These are phyloP conservation scores for Nothobranchius kuhntae DNA, from an alignment of 2,113 vertebrate genomes.

Conservation along the genomic window DNA sequence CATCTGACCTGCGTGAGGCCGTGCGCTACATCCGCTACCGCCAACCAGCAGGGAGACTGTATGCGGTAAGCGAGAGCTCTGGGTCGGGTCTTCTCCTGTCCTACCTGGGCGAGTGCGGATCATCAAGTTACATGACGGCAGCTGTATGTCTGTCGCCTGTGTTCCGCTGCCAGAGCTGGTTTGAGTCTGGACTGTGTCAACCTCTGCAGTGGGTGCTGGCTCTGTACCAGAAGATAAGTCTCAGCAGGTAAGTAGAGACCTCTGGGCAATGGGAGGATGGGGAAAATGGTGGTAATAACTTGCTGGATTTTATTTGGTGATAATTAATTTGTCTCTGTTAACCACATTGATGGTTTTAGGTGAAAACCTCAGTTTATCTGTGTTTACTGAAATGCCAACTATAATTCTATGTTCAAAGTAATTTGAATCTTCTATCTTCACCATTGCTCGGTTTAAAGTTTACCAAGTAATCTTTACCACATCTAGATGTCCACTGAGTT, in stretches of 20 bases:
- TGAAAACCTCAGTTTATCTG: too few species aligned
- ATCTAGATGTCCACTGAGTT: too few species aligned
- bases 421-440: too few species aligned
- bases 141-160: constrained; percentile 83
- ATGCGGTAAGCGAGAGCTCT: constrained; percentile 83
- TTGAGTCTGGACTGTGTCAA: constrained; percentile 78
- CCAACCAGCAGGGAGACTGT: constrained; percentile 79
- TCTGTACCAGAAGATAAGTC: constrained; percentile 82
- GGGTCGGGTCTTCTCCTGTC: constrained; percentile 84
- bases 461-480: too few species aligned
- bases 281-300: too few species aligned
- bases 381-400: too few species aligned
- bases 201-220: constrained; percentile 74
- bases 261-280: too few species aligned
- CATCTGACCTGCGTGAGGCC: constrained; percentile 80
- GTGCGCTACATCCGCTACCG: constrained; percentile 83
- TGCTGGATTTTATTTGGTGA: too few species aligned
- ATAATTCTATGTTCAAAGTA: too few species aligned
- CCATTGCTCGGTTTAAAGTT: too few species aligned
- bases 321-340: too few species aligned
- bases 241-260: constrained; percentile 76
- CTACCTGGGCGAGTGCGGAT: constrained; percentile 85
- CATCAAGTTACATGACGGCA: constrained; percentile 83
- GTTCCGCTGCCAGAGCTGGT: constrained; percentile 85
- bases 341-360: too few species aligned